phyloP scores from a whole-genome alignment of 2,797 vertebrate genomes.

The Crenuchus spilurus region DNA sequence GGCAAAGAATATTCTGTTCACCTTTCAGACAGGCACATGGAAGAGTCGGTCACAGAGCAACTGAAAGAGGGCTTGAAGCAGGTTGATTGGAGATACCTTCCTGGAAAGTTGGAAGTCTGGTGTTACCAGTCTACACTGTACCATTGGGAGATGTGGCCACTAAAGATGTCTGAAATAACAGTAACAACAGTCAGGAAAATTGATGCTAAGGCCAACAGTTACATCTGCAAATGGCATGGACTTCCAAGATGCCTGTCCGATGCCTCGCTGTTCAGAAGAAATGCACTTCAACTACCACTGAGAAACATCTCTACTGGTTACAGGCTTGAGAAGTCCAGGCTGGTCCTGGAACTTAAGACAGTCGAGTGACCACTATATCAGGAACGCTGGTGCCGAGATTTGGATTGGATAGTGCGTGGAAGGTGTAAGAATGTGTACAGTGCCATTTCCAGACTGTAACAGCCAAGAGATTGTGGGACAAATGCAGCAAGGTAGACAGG shows the following conservation, averaged over 20 bases:
- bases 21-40: not conserved
- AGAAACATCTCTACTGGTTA: slow-evolving; percentile 9
- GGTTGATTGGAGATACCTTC: not conserved
- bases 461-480: slow-evolving; percentile 4
- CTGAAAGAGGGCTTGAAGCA: not conserved
- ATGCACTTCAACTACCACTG: slow-evolving; percentile 13
- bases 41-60: not conserved
- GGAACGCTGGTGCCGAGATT: slow-evolving; percentile 12
- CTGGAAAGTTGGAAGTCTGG: slow-evolving; percentile 18
- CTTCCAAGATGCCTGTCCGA: slow-evolving; percentile 63
- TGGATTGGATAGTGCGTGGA: not conserved
- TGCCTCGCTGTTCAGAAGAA: slow-evolving; percentile 61
- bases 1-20: not conserved
- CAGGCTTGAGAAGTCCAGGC: slow-evolving; percentile 20
- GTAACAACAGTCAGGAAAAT: not conserved
- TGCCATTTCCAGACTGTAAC: not conserved
- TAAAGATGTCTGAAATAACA: not conserved
- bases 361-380: slow-evolving; percentile 14
- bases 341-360: slow-evolving; percentile 3
- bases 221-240: slow-evolving; percentile 16
- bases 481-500: not conserved
- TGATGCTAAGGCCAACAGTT: slow-evolving; percentile 4
- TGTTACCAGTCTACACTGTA: slow-evolving; percentile 21
- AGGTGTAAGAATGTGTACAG: not conserved
- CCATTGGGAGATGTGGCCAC: slow-evolving; percentile 7